Conservation (phyloP, 2,888 invertebrate species). For the Camptogramma bilineatum region DNA sequence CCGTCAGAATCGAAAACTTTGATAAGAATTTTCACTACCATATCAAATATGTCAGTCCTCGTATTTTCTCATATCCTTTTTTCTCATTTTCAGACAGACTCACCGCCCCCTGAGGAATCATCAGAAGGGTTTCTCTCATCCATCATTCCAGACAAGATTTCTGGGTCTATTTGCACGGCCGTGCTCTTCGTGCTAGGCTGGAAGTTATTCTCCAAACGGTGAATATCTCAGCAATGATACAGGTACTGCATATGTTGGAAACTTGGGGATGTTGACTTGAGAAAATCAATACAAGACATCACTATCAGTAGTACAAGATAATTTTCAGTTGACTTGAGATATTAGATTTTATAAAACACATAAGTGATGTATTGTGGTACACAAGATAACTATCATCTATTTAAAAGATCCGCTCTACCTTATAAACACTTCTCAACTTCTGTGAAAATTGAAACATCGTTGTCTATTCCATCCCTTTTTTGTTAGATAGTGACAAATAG, state of each 20-base stretch:
- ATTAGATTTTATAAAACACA: background rate
- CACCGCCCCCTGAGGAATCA: slow-evolving; percentile 42
- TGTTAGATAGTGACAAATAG: no score
- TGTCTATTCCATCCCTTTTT: no score
- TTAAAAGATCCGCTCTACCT: no score
- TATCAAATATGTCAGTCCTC: no score
- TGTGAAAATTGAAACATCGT: no score
- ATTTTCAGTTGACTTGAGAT: background rate
- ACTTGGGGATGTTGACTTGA: slow-evolving; percentile 17
- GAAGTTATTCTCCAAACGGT: slow-evolving; percentile 86
- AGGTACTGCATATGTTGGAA: slow-evolving; percentile 23
- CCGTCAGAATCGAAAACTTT: no score
- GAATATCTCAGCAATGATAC: slow-evolving; percentile 53
- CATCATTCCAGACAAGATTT: slow-evolving; percentile 83
- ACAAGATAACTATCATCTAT: no score
- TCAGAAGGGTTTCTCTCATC: slow-evolving; percentile 81
- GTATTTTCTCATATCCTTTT: slow-evolving; percentile 11
- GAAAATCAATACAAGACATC: background rate
- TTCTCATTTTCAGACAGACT: slow-evolving; percentile 71
- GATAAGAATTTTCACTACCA: no score
- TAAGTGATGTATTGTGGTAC: no score
- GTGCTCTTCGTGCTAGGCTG: slow-evolving; percentile 87
- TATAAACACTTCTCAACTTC: no score
- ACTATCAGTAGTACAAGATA: background rate
- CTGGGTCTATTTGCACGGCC: slow-evolving; percentile 86